Evolutionary conservation across 2,797 vertebrate genomes (phyloP).

Genomic region (Melanotaenia pygmaea): DNA sequence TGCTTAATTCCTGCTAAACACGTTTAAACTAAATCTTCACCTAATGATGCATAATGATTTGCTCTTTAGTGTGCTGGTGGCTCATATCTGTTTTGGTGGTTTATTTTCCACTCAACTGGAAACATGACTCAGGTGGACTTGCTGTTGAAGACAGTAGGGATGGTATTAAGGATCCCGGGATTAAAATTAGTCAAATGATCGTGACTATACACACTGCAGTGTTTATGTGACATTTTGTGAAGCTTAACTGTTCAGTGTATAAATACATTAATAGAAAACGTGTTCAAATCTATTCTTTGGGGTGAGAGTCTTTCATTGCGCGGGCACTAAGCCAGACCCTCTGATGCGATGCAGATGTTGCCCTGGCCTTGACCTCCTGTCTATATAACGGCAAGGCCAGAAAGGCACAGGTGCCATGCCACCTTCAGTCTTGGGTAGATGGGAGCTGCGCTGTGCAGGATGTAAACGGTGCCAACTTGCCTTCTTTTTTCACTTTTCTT

Average conservation of each 20-base stretch:
- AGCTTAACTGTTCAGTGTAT: not conserved
- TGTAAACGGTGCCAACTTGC: conserved; percentile 69
- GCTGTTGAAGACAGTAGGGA: conserved; percentile 39
- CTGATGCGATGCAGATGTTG: conserved; percentile 82
- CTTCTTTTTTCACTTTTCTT: conserved; percentile 62
- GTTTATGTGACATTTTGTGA: conserved; percentile 7
- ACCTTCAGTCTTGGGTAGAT: conserved; percentile 74
- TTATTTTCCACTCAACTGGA: conserved; percentile 70
- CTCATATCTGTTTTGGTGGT: conserved; percentile 78
- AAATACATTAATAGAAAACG: conserved; percentile 1
- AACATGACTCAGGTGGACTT: conserved; percentile 74
- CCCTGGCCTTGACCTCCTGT: conserved; percentile 79
- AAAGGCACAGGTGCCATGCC: conserved; percentile 74
- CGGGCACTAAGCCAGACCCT: conserved; percentile 70
- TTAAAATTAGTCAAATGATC: conserved; percentile 58
- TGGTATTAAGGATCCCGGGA: conserved; percentile 52
- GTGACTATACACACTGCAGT: conserved; percentile 23
- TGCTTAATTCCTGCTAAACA: conserved; percentile 90
- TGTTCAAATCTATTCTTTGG: conserved; percentile 51
- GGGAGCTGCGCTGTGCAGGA: conserved; percentile 69
- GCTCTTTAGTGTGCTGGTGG: conserved; percentile 83
- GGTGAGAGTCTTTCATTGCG: conserved; percentile 33
- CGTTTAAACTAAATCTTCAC: conserved; percentile 90
- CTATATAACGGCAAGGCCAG: conserved; percentile 68
- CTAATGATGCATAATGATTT: conserved; percentile 90